phyloP scores from a whole-genome alignment of 2,888 invertebrate genomes.

The Rotaria magnacalcarata region DNA sequence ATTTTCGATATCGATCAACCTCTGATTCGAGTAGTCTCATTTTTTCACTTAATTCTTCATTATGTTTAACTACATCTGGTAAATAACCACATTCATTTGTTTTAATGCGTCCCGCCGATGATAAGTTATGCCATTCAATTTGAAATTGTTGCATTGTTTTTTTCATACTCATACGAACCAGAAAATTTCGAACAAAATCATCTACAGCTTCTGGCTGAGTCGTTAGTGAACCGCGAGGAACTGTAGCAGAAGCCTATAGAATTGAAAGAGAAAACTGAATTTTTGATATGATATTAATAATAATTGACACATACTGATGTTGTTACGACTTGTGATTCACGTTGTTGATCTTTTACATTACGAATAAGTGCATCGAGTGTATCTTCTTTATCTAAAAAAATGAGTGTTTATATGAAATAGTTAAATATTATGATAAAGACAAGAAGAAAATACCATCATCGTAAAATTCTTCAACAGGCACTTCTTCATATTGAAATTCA shows the following conservation, averaged over 20 bases:
- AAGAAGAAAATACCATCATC: conserved; percentile 37
- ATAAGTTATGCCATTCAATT: conserved; percentile 56
- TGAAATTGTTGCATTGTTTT: conserved; percentile 58
- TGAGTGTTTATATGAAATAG: neutral
- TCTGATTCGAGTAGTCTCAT: conserved; percentile 55
- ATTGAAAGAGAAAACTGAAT: neutral
- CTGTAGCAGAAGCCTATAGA: neutral
- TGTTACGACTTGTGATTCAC: neutral
- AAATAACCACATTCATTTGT: conserved; percentile 54
- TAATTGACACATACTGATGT: neutral
- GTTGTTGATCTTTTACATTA: conserved; percentile 39
- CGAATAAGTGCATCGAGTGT: conserved; percentile 38
- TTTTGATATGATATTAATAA: neutral
- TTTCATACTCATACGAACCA: conserved; percentile 57
- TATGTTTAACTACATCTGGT: conserved; percentile 56
- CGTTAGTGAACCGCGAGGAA: conserved; percentile 40
- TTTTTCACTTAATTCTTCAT: conserved; percentile 56
- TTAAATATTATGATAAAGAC: neutral
- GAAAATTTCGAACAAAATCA: conserved; percentile 60
- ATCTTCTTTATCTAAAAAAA: conserved; percentile 43
- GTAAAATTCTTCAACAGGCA: conserved; percentile 55
- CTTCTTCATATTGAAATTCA: conserved; percentile 57
- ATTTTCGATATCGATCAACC: conserved; percentile 54
- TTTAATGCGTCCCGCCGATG: conserved; percentile 54
- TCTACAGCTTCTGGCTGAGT: conserved; percentile 56